Evolutionary conservation across 2,113 vertebrate species (phyloP).

Genomic region (Neoarius graeffei): DNA sequence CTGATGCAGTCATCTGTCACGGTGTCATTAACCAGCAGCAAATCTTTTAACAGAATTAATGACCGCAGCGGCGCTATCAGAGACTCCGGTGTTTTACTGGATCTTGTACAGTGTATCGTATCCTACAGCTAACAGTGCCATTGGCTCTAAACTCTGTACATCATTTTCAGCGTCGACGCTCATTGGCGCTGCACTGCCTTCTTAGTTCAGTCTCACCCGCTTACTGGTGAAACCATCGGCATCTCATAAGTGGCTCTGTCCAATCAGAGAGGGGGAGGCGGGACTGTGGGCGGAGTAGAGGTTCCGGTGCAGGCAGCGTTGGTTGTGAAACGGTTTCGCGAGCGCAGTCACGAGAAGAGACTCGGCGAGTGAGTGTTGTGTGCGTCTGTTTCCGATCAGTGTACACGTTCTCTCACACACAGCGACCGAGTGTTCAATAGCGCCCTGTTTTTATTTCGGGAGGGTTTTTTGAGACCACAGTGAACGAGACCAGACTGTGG

Average conservation of each 20-base stretch:
- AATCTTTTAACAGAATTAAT: background rate
- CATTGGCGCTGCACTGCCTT: slow-evolving; percentile 37
- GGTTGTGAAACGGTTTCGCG: slow-evolving; percentile 71
- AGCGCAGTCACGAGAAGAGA: slow-evolving; percentile 69
- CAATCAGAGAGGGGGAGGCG: slow-evolving; percentile 64
- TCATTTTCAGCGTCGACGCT: slow-evolving; percentile 41
- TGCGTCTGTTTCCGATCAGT: slow-evolving; percentile 64
- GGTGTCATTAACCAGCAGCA: background rate
- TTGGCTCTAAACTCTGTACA: slow-evolving; percentile 57
- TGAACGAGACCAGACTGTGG: slow-evolving; percentile 56
- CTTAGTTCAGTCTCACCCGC: too few species aligned
- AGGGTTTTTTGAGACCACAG: slow-evolving; percentile 53
- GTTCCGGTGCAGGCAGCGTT: slow-evolving; percentile 68
- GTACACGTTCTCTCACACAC: slow-evolving; percentile 51
- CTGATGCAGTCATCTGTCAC: slow-evolving; percentile 19
- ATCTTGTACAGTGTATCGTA: background rate
- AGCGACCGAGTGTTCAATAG: slow-evolving; percentile 7
- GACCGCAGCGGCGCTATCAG: background rate
- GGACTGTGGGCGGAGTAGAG: slow-evolving; percentile 62
- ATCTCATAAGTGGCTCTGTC: slow-evolving; percentile 39
- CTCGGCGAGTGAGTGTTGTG: slow-evolving; percentile 54
- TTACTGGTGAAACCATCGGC: slow-evolving; percentile 60
- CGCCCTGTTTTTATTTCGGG: slow-evolving; percentile 44
- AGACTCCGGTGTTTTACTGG: background rate
- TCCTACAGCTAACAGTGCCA: slow-evolving; percentile 6